Conservation (phyloP, 1,140 invertebrate species). For the Caenorhabditis latens region DNA sequence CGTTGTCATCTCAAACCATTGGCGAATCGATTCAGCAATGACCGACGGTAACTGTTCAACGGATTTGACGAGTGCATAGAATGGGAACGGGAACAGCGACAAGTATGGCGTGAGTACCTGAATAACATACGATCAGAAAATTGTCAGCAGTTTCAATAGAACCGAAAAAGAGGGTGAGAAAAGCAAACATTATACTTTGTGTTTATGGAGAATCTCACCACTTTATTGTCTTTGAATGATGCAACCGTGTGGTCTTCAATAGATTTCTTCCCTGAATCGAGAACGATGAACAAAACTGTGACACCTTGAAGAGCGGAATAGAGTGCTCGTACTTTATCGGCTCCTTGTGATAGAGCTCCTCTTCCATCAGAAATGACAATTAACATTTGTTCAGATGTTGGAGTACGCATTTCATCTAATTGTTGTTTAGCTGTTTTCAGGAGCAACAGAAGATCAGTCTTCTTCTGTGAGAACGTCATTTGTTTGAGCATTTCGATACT, state of each 20-base stretch:
- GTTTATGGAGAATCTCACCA: slow-evolving; percentile 47
- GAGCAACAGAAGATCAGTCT: slow-evolving; percentile 83
- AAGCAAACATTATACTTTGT: not conserved
- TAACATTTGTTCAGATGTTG: slow-evolving; percentile 84
- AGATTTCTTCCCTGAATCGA: slow-evolving; percentile 94
- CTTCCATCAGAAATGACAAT: slow-evolving; percentile 94
- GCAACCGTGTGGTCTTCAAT: slow-evolving; percentile 91
- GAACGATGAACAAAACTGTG: slow-evolving; percentile 93
- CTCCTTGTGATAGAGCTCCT: slow-evolving; percentile 90
- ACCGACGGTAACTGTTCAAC: slow-evolving; percentile 88
- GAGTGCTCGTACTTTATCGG: slow-evolving; percentile 83
- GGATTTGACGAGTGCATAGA: slow-evolving; percentile 93
- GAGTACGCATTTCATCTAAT: slow-evolving; percentile 55
- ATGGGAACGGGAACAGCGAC: slow-evolving; percentile 97
- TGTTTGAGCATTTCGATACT: slow-evolving; percentile 64
- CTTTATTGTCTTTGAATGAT: slow-evolving; percentile 63
- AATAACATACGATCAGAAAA: not conserved
- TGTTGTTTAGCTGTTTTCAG: slow-evolving; percentile 78
- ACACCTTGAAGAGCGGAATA: slow-evolving; percentile 79
- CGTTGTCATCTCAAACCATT: slow-evolving; percentile 89
- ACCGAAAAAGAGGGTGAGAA: not conserved
- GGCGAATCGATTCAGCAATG: slow-evolving; percentile 92
- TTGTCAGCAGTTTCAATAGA: slow-evolving; percentile 2
- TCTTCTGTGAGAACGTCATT: slow-evolving; percentile 80
- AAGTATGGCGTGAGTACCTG: slow-evolving; percentile 85